Evolutionary conservation across 1,140 invertebrate species (phyloP), one percentile per base, ranked within the genome.

Genomic region (Heliconius hewitsoni): DNA sequence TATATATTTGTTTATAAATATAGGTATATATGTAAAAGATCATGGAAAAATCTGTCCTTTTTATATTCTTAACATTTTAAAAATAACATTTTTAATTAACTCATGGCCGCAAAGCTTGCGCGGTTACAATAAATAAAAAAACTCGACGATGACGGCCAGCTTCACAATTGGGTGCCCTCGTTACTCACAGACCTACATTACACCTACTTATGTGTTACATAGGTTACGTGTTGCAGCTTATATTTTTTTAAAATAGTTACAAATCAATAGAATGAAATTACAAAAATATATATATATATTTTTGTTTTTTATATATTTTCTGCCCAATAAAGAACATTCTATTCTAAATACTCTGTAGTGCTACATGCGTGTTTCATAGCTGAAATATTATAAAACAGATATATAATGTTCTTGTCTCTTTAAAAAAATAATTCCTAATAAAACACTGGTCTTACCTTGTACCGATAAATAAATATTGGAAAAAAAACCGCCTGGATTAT

Each of bases 131-230:
- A 74, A 57, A 50, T 50, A 74, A 52, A 74, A 37, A 55, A 34
- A 55, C n/a, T 39, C 74, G 34, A 74, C 46, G 73, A 57, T 57
- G 73, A 57, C 55, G 50, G 52, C 34, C 73, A 74, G 73, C 73
- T 57, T 74, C 71, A 66, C 72, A 46, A 70, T 73, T 37, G 55
- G 72, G 73, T 70, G 78, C 39, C 72, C 72, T 57, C 37, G 37
- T 79, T 75, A 77, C 76, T 71, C 76, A 77, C 74, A 42, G 34
- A 74, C 73, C 74, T 37, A 74, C 73, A 74, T 76, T 60, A 76
- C 8, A 39, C 71, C 8, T 37, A 39, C 34, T 76, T 66, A 76
- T 27, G 60, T 27, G 23, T 66, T 27, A 66, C 60, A 66, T 23
- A 66, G 11, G 6, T 4, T 66, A 46, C 18, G 3, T 13, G 55